Evolutionary conservation across 2,888 invertebrate species (phyloP), one percentile per base, ranked within the genome.

Genomic region (Xestobium rufovillosum): DNA sequence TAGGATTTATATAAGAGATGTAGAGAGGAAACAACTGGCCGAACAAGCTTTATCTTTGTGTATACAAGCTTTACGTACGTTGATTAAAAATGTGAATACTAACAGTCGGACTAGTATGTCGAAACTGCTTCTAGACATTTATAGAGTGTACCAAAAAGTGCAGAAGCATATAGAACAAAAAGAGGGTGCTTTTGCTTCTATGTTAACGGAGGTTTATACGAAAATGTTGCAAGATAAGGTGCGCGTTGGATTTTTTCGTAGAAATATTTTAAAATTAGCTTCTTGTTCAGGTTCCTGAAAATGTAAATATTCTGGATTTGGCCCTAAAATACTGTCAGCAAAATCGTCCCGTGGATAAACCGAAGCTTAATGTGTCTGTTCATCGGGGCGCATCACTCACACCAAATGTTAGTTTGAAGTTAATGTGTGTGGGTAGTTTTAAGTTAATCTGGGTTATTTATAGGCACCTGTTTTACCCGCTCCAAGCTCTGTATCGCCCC

Each of bases 1-100:
- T 55, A 82, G 82, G 55, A 80, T 82, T 54, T 94, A 91, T 61
- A 73, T 95, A 39, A 75, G 86, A 23, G 89, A 92, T 59, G 75
- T 77, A 2, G 92, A 92, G 60, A 75, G 92, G 38, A 78, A 84
- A 50, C 82, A 83, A 52, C 69, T 90, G 38, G 81, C 84, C 0
- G 79, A 83, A 38, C 83, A 85, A 65, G 87, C 91, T 0, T 73
- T 85, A 43, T 76, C 78, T 0, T 72, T 83, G 44, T 82, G 83
- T 48, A 69, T 79, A 4, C 81, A 83, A 56, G 78, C 81, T 23
- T 63, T 84, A 42, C 72, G 80, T 43, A 75, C 75, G 3, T 75
- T 75, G 52, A 68, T 80, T 12, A 73, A 75, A 25, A 59, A 63
- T 29, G 53, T 69, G 40, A 56, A 56, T 4, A 57, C 57, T 45